Conservation (phyloP, 2,888 invertebrate genomes). For the Parnassius apollo region DNA sequence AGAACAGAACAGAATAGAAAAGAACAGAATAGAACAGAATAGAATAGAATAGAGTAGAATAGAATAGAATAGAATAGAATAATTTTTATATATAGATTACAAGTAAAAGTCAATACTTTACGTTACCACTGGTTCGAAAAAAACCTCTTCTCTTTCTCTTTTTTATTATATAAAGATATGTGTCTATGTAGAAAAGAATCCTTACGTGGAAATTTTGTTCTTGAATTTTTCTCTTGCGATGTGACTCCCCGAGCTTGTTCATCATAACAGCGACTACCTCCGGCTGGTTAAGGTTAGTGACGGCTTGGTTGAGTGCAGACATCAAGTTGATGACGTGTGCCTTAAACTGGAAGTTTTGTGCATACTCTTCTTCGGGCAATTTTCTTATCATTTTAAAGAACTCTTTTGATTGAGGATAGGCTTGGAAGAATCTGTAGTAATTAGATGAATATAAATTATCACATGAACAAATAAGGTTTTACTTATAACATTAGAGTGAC, state of each 20-base stretch:
- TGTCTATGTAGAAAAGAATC: background rate
- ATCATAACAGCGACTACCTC: constrained; percentile 55
- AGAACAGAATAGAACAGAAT: no score
- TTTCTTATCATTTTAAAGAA: constrained; percentile 53
- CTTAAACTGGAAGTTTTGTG: constrained; percentile 45
- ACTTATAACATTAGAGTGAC: no score
- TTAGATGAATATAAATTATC: no score
- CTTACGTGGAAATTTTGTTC: constrained; percentile 55
- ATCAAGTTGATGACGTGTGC: constrained; percentile 62
- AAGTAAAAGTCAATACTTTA: no score
- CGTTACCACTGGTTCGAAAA: no score
- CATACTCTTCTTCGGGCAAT: constrained; percentile 44
- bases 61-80: background rate
- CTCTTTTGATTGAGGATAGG: constrained; percentile 46
- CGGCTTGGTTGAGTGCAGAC: constrained; percentile 48
- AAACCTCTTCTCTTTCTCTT: background rate
- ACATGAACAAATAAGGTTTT: no score
- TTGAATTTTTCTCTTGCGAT: constrained; percentile 43
- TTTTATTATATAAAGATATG: background rate
- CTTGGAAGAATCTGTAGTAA: constrained; percentile 44
- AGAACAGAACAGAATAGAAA: no score
- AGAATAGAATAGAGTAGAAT: background rate
- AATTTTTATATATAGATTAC: no score
- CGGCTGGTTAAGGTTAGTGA: constrained; percentile 51
- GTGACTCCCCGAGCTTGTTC: constrained; percentile 57